These are phyloP conservation scores for Priocnemis perturbator DNA, from an alignment of 2,888 invertebrate species.

Conservation along the genomic window DNA sequence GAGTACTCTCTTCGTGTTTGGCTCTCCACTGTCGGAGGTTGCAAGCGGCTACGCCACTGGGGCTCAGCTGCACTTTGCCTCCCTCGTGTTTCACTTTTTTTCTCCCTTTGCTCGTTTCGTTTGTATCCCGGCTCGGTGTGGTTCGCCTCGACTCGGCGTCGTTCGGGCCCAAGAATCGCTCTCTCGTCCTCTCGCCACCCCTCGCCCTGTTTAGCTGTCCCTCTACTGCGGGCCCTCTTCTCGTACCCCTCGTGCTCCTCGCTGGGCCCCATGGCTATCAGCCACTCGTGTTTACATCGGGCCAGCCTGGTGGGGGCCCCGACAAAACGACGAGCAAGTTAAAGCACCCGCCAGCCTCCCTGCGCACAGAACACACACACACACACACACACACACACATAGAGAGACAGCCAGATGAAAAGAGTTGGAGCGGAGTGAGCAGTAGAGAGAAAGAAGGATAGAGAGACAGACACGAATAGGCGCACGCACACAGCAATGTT, in stretches of 20 bases:
- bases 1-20: too few relatives aligned
- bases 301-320: slow-evolving; percentile 52
- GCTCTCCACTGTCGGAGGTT: slow-evolving; percentile 8
- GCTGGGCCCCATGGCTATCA: slow-evolving; percentile 67
- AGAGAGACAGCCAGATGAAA: slow-evolving; percentile 20
- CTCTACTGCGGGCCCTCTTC: slow-evolving; percentile 39
- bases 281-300: slow-evolving; percentile 72
- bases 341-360: slow-evolving; percentile 36
- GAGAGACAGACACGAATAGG: slow-evolving; percentile 24
- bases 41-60: slow-evolving; percentile 58
- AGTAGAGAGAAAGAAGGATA: slow-evolving; percentile 8
- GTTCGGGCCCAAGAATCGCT: slow-evolving; percentile 48
- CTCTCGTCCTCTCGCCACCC: slow-evolving; percentile 21
- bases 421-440: background rate
- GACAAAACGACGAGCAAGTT: slow-evolving; percentile 60
- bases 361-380: slow-evolving; percentile 21
- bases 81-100: slow-evolving; percentile 65
- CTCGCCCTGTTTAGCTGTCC: slow-evolving; percentile 15
- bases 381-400: slow-evolving; percentile 29
- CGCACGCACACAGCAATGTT: slow-evolving; percentile 26
- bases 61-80: slow-evolving; percentile 69
- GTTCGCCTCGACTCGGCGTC: slow-evolving; percentile 54
- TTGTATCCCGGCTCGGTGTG: slow-evolving; percentile 62
- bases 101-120: slow-evolving; percentile 59
- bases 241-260: slow-evolving; percentile 16